These are phyloP conservation scores for Sesia apiformis DNA, from an alignment of 2,888 invertebrate species.

Conservation along the genomic window DNA sequence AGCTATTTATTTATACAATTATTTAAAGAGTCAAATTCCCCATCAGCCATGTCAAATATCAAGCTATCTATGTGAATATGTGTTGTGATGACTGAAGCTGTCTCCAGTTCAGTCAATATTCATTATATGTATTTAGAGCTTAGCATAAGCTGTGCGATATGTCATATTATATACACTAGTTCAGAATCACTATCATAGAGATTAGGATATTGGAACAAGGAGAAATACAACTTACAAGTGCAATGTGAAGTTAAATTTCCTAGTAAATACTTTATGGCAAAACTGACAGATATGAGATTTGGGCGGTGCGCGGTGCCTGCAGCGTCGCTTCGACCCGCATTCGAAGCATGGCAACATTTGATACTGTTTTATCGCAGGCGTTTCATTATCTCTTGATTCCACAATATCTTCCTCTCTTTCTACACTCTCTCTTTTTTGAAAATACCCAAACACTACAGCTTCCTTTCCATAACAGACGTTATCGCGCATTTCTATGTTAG, in stretches of 20 bases:
- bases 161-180: too few species aligned
- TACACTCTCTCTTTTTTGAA: background rate
- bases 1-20: too few species aligned
- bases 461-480: background rate
- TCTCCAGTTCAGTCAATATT: too few species aligned
- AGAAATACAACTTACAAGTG: conserved; percentile 30
- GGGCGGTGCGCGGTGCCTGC: conserved; percentile 28
- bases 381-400: background rate
- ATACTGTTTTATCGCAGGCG: background rate
- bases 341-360: conserved; percentile 15
- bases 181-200: too few species aligned
- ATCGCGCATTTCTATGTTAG: background rate
- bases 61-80: too few species aligned
- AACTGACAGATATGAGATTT: conserved; percentile 24
- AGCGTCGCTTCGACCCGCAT: conserved; percentile 30
- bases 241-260: conserved; percentile 38
- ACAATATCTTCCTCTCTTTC: background rate
- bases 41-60: too few species aligned
- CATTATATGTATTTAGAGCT: too few species aligned
- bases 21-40: too few species aligned
- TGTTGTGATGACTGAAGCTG: too few species aligned
- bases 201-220: too few species aligned
- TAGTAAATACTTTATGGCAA: conserved; percentile 36
- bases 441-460: background rate
- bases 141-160: too few species aligned